A percentile compares a stretch with the other conserved stretches of the same genome.
These are phyloP conservation scores for Saimiri boliviensis DNA, from an alignment of 2,113 vertebrate genomes.

Conservation along the genomic window DNA sequence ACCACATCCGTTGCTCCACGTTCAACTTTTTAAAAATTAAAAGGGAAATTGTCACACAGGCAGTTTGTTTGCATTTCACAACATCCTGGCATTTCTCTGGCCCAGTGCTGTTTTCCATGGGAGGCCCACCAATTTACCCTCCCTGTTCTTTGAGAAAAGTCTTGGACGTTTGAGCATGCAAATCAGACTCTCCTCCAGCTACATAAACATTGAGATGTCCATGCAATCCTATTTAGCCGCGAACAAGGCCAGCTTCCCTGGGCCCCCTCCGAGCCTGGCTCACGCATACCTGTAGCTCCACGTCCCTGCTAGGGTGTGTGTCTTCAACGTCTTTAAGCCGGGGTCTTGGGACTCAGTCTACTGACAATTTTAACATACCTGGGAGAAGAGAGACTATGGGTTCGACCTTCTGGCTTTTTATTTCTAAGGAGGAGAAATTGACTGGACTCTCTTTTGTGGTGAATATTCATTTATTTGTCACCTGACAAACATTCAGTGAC, in stretches of 20 bases:
- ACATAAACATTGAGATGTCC: fast-evolving
- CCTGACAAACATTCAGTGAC: neutral
- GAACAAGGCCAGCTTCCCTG: neutral
- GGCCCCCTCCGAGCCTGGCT: neutral
- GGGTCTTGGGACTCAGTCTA: neutral
- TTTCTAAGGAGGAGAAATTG: neutral
- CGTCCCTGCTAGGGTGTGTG: fast-evolving
- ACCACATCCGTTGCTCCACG: slow-evolving; percentile 60
- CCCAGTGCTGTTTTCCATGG: neutral
- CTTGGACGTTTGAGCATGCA: neutral
- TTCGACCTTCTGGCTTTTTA: neutral
- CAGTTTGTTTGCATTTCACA: slow-evolving; percentile 37
- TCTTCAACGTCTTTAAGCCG: neutral
- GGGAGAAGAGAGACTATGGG: neutral
- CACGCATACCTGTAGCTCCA: neutral
- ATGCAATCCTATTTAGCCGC: neutral
- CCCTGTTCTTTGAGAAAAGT: neutral
- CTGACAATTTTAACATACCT: neutral
- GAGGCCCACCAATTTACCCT: neutral
- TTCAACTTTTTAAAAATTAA: slow-evolving; percentile 73
- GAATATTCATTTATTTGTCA: neutral
- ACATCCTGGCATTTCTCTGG: neutral
- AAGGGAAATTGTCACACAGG: slow-evolving; percentile 69
- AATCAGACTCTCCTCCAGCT: neutral
- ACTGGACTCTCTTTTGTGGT: neutral